Evolutionary conservation across 2,888 invertebrate species (phyloP).

Genomic region (Plagodis pulveraria): DNA sequence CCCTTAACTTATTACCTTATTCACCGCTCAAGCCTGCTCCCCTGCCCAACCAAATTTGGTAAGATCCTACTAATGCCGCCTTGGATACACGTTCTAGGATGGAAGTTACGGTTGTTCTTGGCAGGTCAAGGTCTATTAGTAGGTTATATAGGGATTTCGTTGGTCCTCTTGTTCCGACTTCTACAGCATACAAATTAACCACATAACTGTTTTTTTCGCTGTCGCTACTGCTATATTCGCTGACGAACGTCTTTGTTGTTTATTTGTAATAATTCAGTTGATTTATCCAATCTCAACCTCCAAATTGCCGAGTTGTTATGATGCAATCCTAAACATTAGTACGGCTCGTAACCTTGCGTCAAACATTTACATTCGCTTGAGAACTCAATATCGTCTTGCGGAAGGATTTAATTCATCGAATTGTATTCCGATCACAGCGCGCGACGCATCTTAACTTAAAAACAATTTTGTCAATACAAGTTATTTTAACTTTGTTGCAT

Average conservation of each 20-base stretch:
- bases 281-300: conserved; percentile 18
- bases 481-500: conserved; percentile 2
- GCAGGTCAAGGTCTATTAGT: too few relatives aligned
- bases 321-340: conserved; percentile 43
- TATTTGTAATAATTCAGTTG: conserved; percentile 2
- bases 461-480: conserved; percentile 22
- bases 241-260: not conserved
- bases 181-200: too few relatives aligned
- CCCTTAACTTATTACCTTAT: too few relatives aligned
- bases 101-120: too few relatives aligned
- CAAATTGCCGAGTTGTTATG: conserved; percentile 30
- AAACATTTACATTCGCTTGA: conserved; percentile 44
- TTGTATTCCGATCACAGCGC: conserved; percentile 36
- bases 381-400: conserved; percentile 36
- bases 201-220: too few relatives aligned
- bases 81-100: too few relatives aligned
- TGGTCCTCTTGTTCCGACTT: too few relatives aligned
- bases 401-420: conserved; percentile 39
- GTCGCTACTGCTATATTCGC: too few relatives aligned
- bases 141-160: too few relatives aligned
- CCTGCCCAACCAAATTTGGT: too few relatives aligned
- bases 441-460: conserved; percentile 1
- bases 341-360: conserved; percentile 48
- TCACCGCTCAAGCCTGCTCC: too few relatives aligned
- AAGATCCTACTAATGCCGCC: too few relatives aligned